Percentiles rank a stretch among this genome's conserved stretches.
These are phyloP conservation scores for Ceuthmochares aereus DNA, from an alignment of 2,113 vertebrate genomes.

Conservation along the genomic window DNA sequence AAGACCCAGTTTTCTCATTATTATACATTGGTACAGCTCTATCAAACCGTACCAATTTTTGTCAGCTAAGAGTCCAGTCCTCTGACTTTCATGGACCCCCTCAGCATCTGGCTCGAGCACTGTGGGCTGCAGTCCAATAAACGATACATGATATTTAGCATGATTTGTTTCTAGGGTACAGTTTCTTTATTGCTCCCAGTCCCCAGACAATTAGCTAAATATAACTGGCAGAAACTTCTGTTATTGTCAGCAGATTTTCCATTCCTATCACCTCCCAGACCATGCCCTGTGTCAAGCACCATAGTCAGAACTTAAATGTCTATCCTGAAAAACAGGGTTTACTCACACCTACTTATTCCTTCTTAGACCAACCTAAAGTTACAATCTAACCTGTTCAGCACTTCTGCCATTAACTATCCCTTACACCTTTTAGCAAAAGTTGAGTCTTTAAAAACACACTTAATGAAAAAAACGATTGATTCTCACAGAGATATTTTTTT, in stretches of 20 bases:
- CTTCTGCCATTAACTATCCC: not conserved
- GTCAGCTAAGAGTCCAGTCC: not conserved
- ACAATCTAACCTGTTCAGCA: not conserved
- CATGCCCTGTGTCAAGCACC: not conserved
- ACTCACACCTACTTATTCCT: not conserved
- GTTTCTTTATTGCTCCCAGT: not conserved
- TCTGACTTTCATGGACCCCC: not conserved
- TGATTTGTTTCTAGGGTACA: not conserved
- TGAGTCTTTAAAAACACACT: not conserved
- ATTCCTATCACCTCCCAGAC: not conserved
- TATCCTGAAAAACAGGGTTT: not conserved
- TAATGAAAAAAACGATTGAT: not conserved
- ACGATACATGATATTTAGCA: not conserved
- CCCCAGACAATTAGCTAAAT: not conserved
- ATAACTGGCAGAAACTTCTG: not conserved
- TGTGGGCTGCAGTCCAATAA: not conserved
- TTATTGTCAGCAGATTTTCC: constrained; percentile 4
- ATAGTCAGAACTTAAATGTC: not conserved
- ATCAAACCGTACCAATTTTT: not conserved
- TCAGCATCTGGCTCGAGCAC: not conserved
- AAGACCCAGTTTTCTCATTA: not conserved
- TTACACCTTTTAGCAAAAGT: not conserved
- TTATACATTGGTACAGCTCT: not conserved
- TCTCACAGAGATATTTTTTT: not conserved
- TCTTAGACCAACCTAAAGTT: not conserved